Conservation (phyloP, 2,888 invertebrate genomes). For the Smittia aterrima region DNA sequence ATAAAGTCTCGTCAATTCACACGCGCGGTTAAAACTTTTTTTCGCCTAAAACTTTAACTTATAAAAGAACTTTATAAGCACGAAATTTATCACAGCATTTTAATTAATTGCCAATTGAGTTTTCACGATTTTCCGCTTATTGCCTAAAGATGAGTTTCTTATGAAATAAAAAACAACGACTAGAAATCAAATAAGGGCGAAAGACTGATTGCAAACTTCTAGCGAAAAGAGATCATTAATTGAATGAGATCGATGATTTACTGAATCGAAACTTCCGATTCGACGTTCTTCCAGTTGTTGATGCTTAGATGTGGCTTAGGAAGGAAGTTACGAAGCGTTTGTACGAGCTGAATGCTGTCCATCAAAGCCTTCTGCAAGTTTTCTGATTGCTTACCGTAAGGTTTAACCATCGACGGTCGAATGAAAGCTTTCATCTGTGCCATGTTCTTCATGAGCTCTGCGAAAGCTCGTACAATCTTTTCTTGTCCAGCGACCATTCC, state of each 20-base stretch:
- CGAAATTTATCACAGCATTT: conserved; percentile 42
- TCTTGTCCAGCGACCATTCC: conserved; percentile 67
- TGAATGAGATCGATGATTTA: not conserved
- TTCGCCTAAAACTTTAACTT: not conserved
- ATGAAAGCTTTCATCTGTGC: conserved; percentile 85
- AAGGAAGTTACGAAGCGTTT: conserved; percentile 77
- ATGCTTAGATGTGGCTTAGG: conserved; percentile 87
- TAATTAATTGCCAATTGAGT: conserved; percentile 40
- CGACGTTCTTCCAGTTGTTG: conserved; percentile 87
- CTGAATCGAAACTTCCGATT: conserved; percentile 52
- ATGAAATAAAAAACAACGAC: conserved; percentile 11
- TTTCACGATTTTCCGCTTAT: conserved; percentile 10
- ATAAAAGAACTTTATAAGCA: conserved; percentile 24
- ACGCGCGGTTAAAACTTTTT: not conserved
- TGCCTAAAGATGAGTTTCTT: conserved; percentile 24
- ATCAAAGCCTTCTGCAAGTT: conserved; percentile 82
- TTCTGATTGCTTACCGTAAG: conserved; percentile 86
- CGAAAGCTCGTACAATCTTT: conserved; percentile 80
- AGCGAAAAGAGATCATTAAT: not conserved
- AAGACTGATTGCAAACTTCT: not conserved
- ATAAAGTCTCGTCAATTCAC: not conserved
- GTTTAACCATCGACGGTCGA: conserved; percentile 79
- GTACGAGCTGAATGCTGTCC: conserved; percentile 83
- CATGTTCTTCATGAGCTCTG: conserved; percentile 84
- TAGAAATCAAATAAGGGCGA: not conserved